phyloP scores from a whole-genome alignment of 2,888 invertebrate genomes.

The Onchidella celtica region DNA sequence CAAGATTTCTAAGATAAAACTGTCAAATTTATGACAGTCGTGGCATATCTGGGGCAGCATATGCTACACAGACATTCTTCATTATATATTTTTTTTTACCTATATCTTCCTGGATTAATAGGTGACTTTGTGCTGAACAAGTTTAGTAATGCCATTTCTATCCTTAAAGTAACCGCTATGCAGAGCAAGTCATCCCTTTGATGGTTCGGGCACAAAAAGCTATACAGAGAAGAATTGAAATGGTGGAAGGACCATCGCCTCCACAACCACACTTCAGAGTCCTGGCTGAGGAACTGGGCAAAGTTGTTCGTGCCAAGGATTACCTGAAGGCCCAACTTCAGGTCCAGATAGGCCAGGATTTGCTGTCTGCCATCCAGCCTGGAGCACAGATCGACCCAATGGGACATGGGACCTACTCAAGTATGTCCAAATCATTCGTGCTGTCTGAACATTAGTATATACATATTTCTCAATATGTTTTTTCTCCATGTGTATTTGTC shows the following conservation, averaged over 20 bases:
- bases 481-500: too few relatives aligned
- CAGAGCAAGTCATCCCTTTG: constrained; percentile 77
- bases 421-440: too few relatives aligned
- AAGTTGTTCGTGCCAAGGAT: constrained; percentile 68
- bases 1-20: too few relatives aligned
- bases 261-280: constrained; percentile 75
- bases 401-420: constrained; percentile 72
- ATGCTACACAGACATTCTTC: too few relatives aligned
- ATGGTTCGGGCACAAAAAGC: constrained; percentile 77
- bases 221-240: constrained; percentile 65
- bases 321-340: constrained; percentile 74
- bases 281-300: constrained; percentile 65
- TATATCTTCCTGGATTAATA: too few relatives aligned
- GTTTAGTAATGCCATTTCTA: not conserved
- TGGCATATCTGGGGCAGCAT: too few relatives aligned
- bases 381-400: constrained; percentile 76
- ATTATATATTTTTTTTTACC: too few relatives aligned
- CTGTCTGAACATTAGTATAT: too few relatives aligned
- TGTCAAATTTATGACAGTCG: too few relatives aligned
- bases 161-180: constrained; percentile 75
- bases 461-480: too few relatives aligned
- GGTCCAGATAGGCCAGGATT: constrained; percentile 60
- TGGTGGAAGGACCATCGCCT: constrained; percentile 65
- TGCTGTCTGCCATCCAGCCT: constrained; percentile 58
- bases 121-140: too few relatives aligned